Conservation (phyloP, 2,797 vertebrate species). For the Psittacula derbiana region DNA sequence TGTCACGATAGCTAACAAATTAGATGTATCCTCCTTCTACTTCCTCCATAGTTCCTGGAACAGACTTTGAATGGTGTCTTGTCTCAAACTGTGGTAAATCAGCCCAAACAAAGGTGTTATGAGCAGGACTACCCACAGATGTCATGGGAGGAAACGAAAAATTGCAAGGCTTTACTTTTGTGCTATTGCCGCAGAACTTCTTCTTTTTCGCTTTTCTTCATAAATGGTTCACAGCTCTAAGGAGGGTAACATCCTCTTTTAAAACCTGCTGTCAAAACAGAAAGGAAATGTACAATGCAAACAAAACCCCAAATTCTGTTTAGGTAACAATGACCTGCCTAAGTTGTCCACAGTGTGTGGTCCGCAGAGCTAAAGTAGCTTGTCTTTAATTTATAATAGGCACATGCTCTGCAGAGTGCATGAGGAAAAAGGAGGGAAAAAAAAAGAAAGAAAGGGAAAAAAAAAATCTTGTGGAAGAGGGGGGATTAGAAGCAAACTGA, state of each 20-base stretch:
- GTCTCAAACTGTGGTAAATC: constrained; percentile 3
- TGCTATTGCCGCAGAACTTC: neutral
- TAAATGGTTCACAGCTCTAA: constrained; percentile 11
- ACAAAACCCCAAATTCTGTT: constrained; percentile 31
- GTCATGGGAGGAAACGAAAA: constrained; percentile 45
- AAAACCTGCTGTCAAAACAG: constrained; percentile 38
- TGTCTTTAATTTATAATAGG: neutral
- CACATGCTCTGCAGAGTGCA: neutral
- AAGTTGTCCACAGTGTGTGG: constrained; percentile 17
- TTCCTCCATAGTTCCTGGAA: constrained; percentile 50
- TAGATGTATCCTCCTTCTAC: neutral
- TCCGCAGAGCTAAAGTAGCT: constrained; percentile 17
- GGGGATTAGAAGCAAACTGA: constrained; percentile 67
- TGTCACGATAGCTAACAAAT: neutral
- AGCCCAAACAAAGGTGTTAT: constrained; percentile 1
- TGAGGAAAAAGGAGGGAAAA: neutral
- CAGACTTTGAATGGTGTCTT: constrained; percentile 45
- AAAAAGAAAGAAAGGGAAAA: neutral
- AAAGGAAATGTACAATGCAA: constrained; percentile 31
- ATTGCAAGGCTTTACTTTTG: constrained; percentile 13
- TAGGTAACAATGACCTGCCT: constrained; percentile 56
- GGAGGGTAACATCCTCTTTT: constrained; percentile 33
- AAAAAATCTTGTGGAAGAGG: constrained; percentile 13
- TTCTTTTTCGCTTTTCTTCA: constrained; percentile 12
- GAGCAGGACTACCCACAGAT: constrained; percentile 44